These are phyloP conservation scores for Oryzias curvinotus DNA, from an alignment of 2,113 vertebrate genomes.

Conservation along the genomic window DNA sequence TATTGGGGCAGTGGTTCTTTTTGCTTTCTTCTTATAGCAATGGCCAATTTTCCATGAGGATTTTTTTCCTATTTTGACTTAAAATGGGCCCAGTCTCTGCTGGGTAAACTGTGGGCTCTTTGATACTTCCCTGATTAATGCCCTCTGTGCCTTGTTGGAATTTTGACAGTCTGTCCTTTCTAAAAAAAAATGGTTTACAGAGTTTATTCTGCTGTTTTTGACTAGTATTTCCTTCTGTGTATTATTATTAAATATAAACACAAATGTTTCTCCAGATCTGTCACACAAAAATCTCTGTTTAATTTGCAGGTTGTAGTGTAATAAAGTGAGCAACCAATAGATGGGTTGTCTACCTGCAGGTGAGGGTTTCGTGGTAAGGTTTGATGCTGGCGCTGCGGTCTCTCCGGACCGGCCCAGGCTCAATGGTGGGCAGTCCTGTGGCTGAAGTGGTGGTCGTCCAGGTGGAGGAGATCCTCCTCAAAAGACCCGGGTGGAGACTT, in stretches of 20 bases:
- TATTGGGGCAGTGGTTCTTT: background rate
- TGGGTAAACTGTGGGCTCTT: background rate
- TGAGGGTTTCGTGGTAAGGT: constrained; percentile 81
- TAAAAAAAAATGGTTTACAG: background rate
- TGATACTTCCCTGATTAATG: background rate
- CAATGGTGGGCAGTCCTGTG: constrained; percentile 93
- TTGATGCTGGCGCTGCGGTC: constrained; percentile 92
- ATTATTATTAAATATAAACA: too few species aligned
- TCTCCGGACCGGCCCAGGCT: constrained; percentile 89
- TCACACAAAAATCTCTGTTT: too few species aligned
- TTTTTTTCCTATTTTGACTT: too few species aligned
- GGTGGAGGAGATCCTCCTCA: constrained; percentile 92
- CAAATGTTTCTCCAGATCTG: too few species aligned
- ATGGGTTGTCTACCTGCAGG: constrained; percentile 79
- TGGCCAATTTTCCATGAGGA: too few species aligned
- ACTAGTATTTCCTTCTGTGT: too few species aligned
- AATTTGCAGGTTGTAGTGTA: too few species aligned
- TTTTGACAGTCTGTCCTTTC: background rate
- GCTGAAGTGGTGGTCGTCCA: constrained; percentile 99
- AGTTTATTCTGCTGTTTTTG: too few species aligned
- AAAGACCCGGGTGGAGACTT: constrained; percentile 87
- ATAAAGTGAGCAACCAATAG: background rate
- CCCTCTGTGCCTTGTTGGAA: background rate
- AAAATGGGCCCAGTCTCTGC: background rate
- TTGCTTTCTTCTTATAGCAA: background rate